These are phyloP conservation scores for Pachypsylla venusta DNA, from an alignment of 1,140 invertebrate genomes.

Conservation along the genomic window DNA sequence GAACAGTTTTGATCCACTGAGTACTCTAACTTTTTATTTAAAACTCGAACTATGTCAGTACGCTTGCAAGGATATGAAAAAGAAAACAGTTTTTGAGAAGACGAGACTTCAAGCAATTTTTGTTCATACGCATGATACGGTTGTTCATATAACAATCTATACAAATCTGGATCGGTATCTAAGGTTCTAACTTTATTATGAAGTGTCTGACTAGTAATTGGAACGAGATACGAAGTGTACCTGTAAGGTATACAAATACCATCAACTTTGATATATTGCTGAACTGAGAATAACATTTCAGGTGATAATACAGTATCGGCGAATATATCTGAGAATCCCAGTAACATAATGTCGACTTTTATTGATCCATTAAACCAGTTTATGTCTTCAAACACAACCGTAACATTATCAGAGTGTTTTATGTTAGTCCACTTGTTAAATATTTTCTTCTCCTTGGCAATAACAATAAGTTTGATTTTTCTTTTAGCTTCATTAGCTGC, in stretches of 20 bases:
- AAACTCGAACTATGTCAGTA: constrained; percentile 50
- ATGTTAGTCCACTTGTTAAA: too few species aligned
- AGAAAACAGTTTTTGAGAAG: constrained; percentile 64
- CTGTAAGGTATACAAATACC: constrained; percentile 83
- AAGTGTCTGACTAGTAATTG: constrained; percentile 63
- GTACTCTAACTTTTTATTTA: constrained; percentile 55
- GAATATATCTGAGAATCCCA: constrained; percentile 92
- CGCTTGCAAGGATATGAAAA: constrained; percentile 75
- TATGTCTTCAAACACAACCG: constrained; percentile 81
- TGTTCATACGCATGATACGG: constrained; percentile 86
- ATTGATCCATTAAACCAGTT: constrained; percentile 59
- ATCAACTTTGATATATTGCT: constrained; percentile 70
- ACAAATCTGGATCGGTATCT: constrained; percentile 35
- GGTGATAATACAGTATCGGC: constrained; percentile 98
- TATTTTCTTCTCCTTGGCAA: too few species aligned
- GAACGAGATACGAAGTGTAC: constrained; percentile 83
- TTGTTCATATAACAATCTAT: constrained; percentile 53
- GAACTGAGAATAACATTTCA: constrained; percentile 93
- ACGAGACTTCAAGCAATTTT: constrained; percentile 71
- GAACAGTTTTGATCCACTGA: constrained; percentile 52
- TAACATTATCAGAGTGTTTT: constrained; percentile 43
- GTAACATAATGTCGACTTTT: constrained; percentile 89
- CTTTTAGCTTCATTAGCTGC: constrained; percentile 52
- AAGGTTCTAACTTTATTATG: constrained; percentile 51
- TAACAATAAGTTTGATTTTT: constrained; percentile 68